Base-by-base conservation (phyloP, 2,888 invertebrate species). In the Neocrepidodera transversa region DNA sequence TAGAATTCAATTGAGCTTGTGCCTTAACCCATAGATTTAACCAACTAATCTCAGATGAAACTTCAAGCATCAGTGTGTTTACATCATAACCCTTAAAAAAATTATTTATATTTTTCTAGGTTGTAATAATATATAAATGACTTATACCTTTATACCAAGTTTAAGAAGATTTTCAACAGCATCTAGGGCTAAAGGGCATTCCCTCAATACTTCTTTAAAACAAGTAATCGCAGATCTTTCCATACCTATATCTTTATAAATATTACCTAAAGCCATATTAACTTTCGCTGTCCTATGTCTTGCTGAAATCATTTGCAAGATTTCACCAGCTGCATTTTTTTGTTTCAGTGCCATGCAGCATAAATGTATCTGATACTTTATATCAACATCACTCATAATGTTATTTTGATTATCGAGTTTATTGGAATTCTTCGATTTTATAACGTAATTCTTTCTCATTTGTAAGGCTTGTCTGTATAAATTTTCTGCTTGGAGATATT, bases 151-250 rank as follows among this genome's bases (percentile, higher is more conserved):
- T 17, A 79, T 84, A 1, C 91, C 91, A 42, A 93, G 77, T 61
- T 86, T 84, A 48, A 93, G 78, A 16, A 93, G 80, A 56, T 87
- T 87, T 74, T 88, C 87, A 1, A 89, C 87, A 4, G 91, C 90
- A 70, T 90, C 90, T 57, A 93, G 70, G 0, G 92, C 89, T 74
- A 91, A 79, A 0, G 92, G 92, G 69, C 77, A 74, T 72, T 87
- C 87, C 65, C 87, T 83, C 45, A 93, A 74, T 7, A 92, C 91
- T 80, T 92, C 92, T 75, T 90, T 92, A 74, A 88, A 93, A 23
- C 88, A 87, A 1, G 87, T 83, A 48, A 89, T 86, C 0, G 91
- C 91, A 11, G 88, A 87, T 49, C 88, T 78, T 68, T 89, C 89
- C 80, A 86, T 86, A 8, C 89, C 89, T 55, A 83, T 83, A 62